Evolutionary conservation across 2,888 invertebrate genomes (phyloP).

Genomic region (Byasa hedistus): DNA sequence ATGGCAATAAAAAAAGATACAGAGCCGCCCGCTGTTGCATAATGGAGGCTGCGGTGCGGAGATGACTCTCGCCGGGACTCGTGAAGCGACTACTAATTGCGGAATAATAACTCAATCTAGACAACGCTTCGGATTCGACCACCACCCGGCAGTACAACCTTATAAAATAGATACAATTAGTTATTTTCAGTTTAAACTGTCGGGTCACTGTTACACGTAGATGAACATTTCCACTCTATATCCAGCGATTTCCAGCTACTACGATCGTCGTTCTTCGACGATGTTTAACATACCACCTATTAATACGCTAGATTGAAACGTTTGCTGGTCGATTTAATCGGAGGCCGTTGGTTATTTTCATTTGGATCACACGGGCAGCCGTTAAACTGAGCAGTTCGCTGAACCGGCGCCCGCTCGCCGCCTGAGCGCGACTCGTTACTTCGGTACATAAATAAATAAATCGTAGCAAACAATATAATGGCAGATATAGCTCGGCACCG

Average conservation of each 20-base stretch:
- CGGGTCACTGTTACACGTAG: no score
- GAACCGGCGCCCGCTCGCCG: conserved; percentile 41
- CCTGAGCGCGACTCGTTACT: conserved; percentile 50
- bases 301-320: background rate
- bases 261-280: background rate
- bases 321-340: conserved; percentile 39
- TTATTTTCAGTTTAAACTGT: no score
- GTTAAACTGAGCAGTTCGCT: conserved; percentile 46
- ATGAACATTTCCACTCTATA: no score
- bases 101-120: conserved; percentile 74
- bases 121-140: conserved; percentile 42
- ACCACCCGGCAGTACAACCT: conserved; percentile 42
- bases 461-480: conserved; percentile 58
- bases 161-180: conserved; percentile 1
- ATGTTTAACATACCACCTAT: background rate
- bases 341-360: conserved; percentile 47
- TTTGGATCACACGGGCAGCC: conserved; percentile 42
- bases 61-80: conserved; percentile 42
- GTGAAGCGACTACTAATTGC: conserved; percentile 66
- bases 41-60: conserved; percentile 41
- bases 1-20: conserved; percentile 16
- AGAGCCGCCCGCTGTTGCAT: conserved; percentile 22
- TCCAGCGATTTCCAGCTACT: background rate
- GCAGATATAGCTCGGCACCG: conserved; percentile 60
- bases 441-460: conserved; percentile 60